phyloP scores from a whole-genome alignment of 2,797 vertebrate species.

The Poecilia gillii region DNA sequence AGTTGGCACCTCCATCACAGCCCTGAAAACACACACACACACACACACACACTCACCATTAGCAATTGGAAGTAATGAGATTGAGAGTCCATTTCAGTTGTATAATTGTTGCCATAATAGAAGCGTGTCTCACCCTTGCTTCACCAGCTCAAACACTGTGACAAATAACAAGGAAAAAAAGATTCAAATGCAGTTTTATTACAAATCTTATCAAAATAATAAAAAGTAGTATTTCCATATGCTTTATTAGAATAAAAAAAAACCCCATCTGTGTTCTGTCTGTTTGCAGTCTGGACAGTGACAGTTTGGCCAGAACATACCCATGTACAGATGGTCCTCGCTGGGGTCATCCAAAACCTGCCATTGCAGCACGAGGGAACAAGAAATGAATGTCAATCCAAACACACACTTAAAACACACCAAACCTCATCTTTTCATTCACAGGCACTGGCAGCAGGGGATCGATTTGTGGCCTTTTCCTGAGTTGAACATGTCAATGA shows the following conservation, averaged over 20 bases:
- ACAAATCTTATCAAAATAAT: neutral
- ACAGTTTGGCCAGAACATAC: constrained; percentile 78
- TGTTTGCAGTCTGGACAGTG: constrained; percentile 16
- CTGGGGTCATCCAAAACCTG: constrained; percentile 98
- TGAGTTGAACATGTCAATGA: neutral
- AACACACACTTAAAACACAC: constrained; percentile 11
- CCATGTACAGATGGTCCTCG: constrained; percentile 99
- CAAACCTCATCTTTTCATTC: constrained; percentile 16
- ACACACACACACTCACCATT: constrained; percentile 24
- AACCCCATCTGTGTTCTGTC: constrained; percentile 21
- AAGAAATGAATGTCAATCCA: constrained; percentile 45
- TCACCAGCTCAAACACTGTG: constrained; percentile 97
- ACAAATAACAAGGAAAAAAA: constrained; percentile 68
- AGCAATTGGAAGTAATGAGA: constrained; percentile 55
- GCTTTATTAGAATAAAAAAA: constrained; percentile 1
- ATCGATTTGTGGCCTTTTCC: neutral
- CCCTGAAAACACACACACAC: constrained; percentile 75
- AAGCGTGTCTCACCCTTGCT: constrained; percentile 90
- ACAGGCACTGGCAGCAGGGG: neutral
- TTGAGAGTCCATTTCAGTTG: constrained; percentile 27
- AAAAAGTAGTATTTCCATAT: neutral
- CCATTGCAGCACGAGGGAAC: constrained; percentile 59
- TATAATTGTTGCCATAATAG: constrained; percentile 29
- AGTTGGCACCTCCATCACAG: constrained; percentile 97
- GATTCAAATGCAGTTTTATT: constrained; percentile 4